Conservation (phyloP, 2,888 invertebrate species). For the Stenoptilia bipunctidactyla region DNA sequence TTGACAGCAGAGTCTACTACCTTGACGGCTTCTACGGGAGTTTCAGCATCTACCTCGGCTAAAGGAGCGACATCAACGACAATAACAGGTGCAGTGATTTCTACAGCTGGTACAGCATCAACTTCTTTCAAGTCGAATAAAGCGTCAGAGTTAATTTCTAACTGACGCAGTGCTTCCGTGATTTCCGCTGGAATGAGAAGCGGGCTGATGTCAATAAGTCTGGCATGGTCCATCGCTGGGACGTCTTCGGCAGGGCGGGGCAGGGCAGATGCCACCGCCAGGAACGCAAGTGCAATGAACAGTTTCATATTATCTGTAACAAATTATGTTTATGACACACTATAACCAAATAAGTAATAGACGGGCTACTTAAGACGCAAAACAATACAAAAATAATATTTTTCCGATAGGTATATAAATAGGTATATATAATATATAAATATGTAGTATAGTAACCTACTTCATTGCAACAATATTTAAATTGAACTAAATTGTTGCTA, state of each 20-base stretch:
- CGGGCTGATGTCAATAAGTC: constrained; percentile 14
- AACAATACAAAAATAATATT: neutral
- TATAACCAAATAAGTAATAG: too few relatives aligned
- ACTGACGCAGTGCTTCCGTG: neutral
- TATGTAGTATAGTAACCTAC: too few relatives aligned
- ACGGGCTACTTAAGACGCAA: neutral
- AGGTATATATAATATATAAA: too few relatives aligned
- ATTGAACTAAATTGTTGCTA: too few relatives aligned
- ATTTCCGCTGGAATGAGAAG: constrained; percentile 5
- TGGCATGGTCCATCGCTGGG: constrained; percentile 12
- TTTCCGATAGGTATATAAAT: too few relatives aligned
- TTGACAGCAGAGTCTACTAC: constrained; percentile 2
- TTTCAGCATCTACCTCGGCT: constrained; percentile 1
- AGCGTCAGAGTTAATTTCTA: neutral
- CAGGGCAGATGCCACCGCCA: constrained; percentile 32
- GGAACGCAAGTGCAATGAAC: constrained; percentile 33
- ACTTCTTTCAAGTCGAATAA: neutral
- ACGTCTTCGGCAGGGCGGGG: constrained; percentile 14
- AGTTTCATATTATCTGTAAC: constrained; percentile 37
- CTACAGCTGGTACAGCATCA: too few relatives aligned
- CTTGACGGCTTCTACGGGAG: constrained; percentile 1
- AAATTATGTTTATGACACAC: too few relatives aligned
- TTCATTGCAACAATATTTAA: too few relatives aligned
- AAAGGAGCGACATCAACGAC: too few relatives aligned
- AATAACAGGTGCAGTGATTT: too few relatives aligned